Evolutionary conservation across 2,797 vertebrate species (phyloP), one percentile per base, ranked within the genome.

Genomic region (Thaleichthys pacificus): DNA sequence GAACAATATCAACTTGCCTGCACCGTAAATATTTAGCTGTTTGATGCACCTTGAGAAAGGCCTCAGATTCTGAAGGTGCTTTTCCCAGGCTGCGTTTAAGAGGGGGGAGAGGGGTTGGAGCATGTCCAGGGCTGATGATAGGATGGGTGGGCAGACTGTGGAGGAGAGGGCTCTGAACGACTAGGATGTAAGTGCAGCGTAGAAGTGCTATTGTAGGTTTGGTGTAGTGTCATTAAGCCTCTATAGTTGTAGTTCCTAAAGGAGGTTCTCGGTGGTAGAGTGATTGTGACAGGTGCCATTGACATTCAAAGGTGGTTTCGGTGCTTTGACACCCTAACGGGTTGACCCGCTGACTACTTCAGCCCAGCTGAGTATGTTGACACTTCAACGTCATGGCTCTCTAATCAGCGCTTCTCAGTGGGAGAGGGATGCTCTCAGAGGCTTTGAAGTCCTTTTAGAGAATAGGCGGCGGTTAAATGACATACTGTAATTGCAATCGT

Each of bases 241-340:
- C 19, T 56, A n/a, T 11, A n/a, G 51, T 56, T 8, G 51, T 56
- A 56, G 21, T 6, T 11, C 58, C 3, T 24, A 22, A 14, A 54
- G 77, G 71, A 71, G 47, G 77, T 56, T 56, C 82, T 26, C 78
- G 79, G 85, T 77, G 42, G 78, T 71, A 73, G 87, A 89, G 86
- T 83, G 80, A 85, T 82, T 78, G 56, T 77, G 58, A 86, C 88
- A 90, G 90, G 84, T 90, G 87, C 84, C 87, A 79, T 79, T 79
- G 69, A 71, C 69, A 75, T 79, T 80, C 87, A 84, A 87, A 88
- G 89, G 87, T 90, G 87, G 83, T 82, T 78, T 47, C 74, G 76
- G 82, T 61, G 77, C 80, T 84, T 30, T 75, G 79, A 77, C 76
- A 42, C 77, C 26, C 74, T 71, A 81, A 78, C 87, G 77, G 77